A percentile compares a stretch with the other conserved stretches of the same genome.
phyloP scores from a whole-genome alignment of 2,888 invertebrate species.

The Thymelicus sylvestris region DNA sequence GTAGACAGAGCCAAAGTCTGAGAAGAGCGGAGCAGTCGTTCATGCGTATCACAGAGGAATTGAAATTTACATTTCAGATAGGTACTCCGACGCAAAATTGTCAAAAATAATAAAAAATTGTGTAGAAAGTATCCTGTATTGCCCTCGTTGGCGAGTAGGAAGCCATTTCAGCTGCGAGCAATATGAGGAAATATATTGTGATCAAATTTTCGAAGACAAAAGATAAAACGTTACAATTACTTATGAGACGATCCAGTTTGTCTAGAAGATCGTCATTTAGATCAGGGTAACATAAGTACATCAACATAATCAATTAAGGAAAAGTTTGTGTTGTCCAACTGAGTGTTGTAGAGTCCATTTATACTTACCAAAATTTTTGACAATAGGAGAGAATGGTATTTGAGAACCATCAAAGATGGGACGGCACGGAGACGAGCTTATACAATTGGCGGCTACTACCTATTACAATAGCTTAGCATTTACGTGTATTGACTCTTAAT shows the following conservation, averaged over 20 bases:
- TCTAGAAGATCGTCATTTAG: too few species aligned
- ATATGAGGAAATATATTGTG: background rate
- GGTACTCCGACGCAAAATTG: background rate
- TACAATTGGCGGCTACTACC: too few species aligned
- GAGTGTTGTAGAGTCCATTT: too few species aligned
- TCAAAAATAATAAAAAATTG: background rate
- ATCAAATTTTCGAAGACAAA: background rate
- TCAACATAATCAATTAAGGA: constrained; percentile 5
- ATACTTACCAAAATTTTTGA: too few species aligned
- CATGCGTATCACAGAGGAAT: too few species aligned
- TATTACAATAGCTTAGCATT: too few species aligned
- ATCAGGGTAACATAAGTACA: background rate
- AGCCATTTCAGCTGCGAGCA: background rate
- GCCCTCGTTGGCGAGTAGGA: background rate
- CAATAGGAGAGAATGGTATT: too few species aligned
- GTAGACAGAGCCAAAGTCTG: background rate
- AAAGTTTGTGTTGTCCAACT: too few species aligned
- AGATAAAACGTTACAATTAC: background rate
- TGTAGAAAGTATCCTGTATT: background rate
- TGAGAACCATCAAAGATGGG: too few species aligned
- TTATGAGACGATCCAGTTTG: background rate
- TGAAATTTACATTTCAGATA: background rate
- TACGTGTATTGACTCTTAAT: too few species aligned
- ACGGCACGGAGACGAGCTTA: too few species aligned
- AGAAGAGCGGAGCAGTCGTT: too few species aligned